Percentiles rank a stretch among this genome's conserved stretches.
Evolutionary conservation across 1,140 invertebrate genomes (phyloP).

Genomic region (Diorhabda sublineata): DNA sequence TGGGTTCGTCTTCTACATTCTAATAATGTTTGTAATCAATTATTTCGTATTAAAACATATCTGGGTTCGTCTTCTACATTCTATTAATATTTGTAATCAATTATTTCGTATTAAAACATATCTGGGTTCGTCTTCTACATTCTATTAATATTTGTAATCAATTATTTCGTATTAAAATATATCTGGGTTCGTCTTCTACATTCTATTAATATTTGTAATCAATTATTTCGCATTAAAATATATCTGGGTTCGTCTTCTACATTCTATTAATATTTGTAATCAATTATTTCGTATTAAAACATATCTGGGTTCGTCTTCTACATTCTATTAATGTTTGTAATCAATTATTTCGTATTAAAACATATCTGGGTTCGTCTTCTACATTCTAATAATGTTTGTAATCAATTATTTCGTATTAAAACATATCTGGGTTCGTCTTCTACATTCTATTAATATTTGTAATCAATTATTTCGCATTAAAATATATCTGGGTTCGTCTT

Average conservation of each 20-base stretch:
- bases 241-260: no score
- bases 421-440: slow-evolving; percentile 2
- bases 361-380: no score
- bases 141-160: not conserved
- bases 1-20: no score
- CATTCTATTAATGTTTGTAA: not conserved
- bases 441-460: not conserved
- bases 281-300: not conserved
- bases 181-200: not conserved
- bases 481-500: no score
- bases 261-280: not conserved
- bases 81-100: not conserved
- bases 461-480: no score
- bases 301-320: slow-evolving; percentile 2
- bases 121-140: no score
- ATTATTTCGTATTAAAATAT: not conserved
- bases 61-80: not conserved
- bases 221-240: no score
- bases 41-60: not conserved
- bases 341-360: no score
- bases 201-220: not conserved
- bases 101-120: not conserved
- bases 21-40: no score
- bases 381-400: not conserved
- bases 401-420: not conserved